Conservation (phyloP, 2,113 vertebrate genomes). For the Aldabrachelys gigantea region DNA sequence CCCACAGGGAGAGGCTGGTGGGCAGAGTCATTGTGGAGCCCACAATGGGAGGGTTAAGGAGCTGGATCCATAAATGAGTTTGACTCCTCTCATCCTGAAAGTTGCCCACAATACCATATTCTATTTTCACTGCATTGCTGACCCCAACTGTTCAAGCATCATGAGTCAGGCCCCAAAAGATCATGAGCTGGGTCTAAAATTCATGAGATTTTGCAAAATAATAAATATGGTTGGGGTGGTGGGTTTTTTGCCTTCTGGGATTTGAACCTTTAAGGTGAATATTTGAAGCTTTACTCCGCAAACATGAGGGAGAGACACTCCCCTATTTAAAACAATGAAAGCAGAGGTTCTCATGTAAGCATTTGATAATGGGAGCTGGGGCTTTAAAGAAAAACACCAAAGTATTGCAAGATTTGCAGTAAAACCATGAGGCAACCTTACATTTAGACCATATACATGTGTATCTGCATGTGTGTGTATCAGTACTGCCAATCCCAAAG, state of each 20-base stretch:
- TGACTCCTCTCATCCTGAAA: conserved; percentile 10
- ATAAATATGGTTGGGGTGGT: neutral
- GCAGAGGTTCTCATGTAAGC: conserved; percentile 29
- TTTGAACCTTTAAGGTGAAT: neutral
- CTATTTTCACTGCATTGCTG: neutral
- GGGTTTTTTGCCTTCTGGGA: neutral
- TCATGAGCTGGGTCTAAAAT: neutral
- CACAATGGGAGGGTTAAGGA: neutral
- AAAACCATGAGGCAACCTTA: conserved; percentile 21
- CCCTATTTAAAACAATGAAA: conserved; percentile 23
- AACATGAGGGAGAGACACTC: conserved; percentile 28
- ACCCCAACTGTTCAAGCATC: neutral
- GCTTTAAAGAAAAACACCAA: conserved; percentile 33
- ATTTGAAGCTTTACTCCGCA: neutral
- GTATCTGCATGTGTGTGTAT: neutral
- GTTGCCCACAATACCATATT: neutral
- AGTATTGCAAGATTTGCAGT: conserved; percentile 31
- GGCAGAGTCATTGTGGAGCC: neutral
- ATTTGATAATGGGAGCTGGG: neutral
- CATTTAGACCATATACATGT: neutral
- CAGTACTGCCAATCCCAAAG: too few relatives aligned
- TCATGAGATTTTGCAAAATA: neutral
- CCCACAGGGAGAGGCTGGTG: neutral
- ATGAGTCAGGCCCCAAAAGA: neutral
- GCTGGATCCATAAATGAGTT: neutral